These are phyloP conservation scores for Peromyscus polionotus DNA, from an alignment of 2,113 vertebrate species.

Conservation along the genomic window DNA sequence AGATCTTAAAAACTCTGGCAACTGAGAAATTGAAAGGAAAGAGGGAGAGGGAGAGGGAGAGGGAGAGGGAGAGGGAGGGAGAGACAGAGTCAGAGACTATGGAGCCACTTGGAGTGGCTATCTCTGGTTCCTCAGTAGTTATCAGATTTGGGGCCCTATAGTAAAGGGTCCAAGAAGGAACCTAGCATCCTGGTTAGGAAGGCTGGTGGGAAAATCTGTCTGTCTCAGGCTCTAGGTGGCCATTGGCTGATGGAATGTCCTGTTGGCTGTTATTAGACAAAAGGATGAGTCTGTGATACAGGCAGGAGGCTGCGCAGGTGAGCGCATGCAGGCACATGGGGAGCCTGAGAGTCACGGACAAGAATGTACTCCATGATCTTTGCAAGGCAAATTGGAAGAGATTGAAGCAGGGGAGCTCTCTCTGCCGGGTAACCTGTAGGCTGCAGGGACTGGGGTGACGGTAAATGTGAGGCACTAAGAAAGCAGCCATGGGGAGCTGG, in stretches of 20 bases:
- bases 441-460: not conserved
- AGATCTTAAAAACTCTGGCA: not conserved
- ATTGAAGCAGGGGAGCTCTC: not conserved
- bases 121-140: not conserved
- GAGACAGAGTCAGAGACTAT: fast-evolving
- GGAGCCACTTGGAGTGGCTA: not conserved
- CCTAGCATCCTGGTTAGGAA: not conserved
- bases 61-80: too few species aligned
- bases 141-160: too few species aligned
- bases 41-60: too few species aligned
- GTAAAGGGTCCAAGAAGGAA: not conserved
- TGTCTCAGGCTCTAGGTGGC: not conserved
- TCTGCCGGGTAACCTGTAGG: too few species aligned
- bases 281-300: not conserved
- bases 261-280: fast-evolving
- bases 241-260: fast-evolving
- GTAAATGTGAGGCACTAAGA: not conserved
- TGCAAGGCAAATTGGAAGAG: not conserved
- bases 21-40: not conserved
- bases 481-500: not conserved
- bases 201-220: not conserved
- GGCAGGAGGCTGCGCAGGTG: not conserved
- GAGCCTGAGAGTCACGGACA: too few species aligned
- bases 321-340: not conserved
- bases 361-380: too few species aligned